Evolutionary conservation across 2,797 vertebrate genomes (phyloP).

Genomic region (Menidia menidia): DNA sequence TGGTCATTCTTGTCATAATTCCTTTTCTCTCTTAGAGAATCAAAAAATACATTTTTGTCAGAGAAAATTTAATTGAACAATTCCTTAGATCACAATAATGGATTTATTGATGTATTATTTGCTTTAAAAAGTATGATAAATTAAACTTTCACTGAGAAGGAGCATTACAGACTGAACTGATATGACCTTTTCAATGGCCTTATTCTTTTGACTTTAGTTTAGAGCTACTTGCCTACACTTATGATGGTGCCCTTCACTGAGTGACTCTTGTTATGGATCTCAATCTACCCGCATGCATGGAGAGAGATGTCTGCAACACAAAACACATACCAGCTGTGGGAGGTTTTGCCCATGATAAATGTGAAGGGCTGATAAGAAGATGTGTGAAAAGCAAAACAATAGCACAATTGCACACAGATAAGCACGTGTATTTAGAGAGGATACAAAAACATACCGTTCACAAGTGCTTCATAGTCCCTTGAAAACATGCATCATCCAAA

Average conservation of each 20-base stretch:
- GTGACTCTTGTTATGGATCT: slow-evolving; percentile 47
- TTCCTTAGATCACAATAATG: background rate
- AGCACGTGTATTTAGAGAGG: background rate
- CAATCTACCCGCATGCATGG: slow-evolving; percentile 47
- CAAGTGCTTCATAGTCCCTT: background rate
- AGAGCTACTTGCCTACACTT: slow-evolving; percentile 34
- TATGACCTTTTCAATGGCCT: slow-evolving; percentile 26
- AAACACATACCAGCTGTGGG: slow-evolving; percentile 40
- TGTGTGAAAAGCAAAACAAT: slow-evolving; percentile 3
- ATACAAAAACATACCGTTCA: background rate
- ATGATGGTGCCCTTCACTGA: slow-evolving; percentile 29
- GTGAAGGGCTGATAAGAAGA: slow-evolving; percentile 47
- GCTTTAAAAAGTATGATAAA: background rate
- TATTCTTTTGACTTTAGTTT: slow-evolving; percentile 22
- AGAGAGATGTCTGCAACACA: slow-evolving; percentile 48
- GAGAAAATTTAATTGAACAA: background rate
- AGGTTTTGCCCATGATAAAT: slow-evolving; percentile 44
- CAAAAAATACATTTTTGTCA: background rate
- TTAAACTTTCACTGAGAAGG: slow-evolving; percentile 24
- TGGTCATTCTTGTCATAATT: no score
- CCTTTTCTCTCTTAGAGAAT: background rate
- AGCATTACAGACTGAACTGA: slow-evolving; percentile 28
- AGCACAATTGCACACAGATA: background rate
- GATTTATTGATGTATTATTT: slow-evolving; percentile 3
- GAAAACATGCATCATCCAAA: background rate